Percentiles rank a stretch among this genome's conserved stretches.
phyloP scores from a whole-genome alignment of 2,888 invertebrate genomes.

The Baronia brevicornis region DNA sequence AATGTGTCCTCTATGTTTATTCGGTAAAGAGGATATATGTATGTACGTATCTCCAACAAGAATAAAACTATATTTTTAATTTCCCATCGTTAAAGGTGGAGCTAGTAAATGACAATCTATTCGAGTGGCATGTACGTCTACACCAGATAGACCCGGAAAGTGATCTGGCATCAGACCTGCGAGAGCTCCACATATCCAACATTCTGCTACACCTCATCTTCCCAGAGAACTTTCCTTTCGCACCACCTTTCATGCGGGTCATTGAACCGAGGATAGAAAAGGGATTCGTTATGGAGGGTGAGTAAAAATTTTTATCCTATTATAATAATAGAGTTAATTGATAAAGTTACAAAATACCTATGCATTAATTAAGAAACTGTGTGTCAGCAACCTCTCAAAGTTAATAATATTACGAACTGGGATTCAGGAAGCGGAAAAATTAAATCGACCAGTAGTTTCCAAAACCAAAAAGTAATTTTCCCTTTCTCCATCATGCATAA shows the following conservation, averaged over 20 bases:
- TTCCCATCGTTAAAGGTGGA: slow-evolving; percentile 73
- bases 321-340: no score
- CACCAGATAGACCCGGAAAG: slow-evolving; percentile 89
- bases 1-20: no score
- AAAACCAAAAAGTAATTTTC: no score
- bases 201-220: slow-evolving; percentile 88
- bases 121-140: slow-evolving; percentile 90
- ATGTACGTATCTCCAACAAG: neutral
- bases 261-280: slow-evolving; percentile 87
- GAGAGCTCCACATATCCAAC: slow-evolving; percentile 82
- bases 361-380: no score
- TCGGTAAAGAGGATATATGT: no score
- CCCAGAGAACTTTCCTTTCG: slow-evolving; percentile 92
- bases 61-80: neutral
- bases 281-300: slow-evolving; percentile 91
- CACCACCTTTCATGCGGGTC: slow-evolving; percentile 89
- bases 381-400: no score
- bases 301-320: slow-evolving; percentile 2
- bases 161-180: slow-evolving; percentile 87
- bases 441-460: no score
- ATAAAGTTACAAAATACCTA: no score
- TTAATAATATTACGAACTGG: no score
- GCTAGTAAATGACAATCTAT: slow-evolving; percentile 89
- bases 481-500: no score
- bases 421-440: no score